Base-by-base conservation (phyloP, 2,888 invertebrate genomes). In the Tipula helvola region DNA sequence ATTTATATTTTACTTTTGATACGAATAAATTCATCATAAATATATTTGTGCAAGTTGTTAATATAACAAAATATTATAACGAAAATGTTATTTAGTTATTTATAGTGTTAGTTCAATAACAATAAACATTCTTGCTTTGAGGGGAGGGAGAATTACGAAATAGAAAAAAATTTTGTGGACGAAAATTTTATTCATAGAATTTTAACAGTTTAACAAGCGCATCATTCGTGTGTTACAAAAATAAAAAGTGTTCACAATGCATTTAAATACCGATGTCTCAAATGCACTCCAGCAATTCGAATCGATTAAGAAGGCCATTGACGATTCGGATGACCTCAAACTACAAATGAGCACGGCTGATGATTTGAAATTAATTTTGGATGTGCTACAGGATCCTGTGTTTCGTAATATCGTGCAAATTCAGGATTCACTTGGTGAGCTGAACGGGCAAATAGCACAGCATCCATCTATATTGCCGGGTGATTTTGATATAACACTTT, bases 401-500 rank as follows among this genome's bases (percentile, higher is more conserved):
- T 95, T 98, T 89, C 94, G 96, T 88, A 97, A 97, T 89, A 96
- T 98, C 89, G 96, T 97, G 18, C 97, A 96, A 87, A 95, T 98
- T 87, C 96, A 98, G 93, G 98, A 98, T 90, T 98, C 98, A 0
- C 92, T 98, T 84, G 95, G 95, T 85, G 96, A 98, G 92, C 92
- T 98, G 87, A 96, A 97, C 88, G 95, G 95, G 41, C 97, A 97
- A 92, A 93, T 97, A 87, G 95, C 95, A 71, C 96, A 97, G 89
- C 98, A 98, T 92, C 98, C 98, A 13, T 97, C 97, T 28, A 97
- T 98, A 90, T 92, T 98, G 88, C 97, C 98, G 83, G 96, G 96
- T 86, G 98, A 98, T 91, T 98, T 98, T 92, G 97, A 98, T 90
- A 97, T 99, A 87, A 96, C 95, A 89, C 94, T 96, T 85, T 95